A percentile compares a stretch with the other conserved stretches of the same genome.
Conservation (phyloP, 2,888 invertebrate species). For the Ornithoptera priamus region DNA sequence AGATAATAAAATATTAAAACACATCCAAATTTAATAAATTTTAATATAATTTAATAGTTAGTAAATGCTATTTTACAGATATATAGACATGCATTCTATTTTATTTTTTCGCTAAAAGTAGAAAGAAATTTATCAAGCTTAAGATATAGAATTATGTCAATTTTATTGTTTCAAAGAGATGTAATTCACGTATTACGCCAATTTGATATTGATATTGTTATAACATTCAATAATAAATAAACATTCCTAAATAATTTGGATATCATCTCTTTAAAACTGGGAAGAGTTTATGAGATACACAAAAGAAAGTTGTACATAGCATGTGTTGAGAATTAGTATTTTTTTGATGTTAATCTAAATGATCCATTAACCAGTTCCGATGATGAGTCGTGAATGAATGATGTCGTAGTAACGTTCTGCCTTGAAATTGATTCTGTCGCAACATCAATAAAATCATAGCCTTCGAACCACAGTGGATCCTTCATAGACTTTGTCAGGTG, state of each 20-base stretch:
- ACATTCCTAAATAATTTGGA: not conserved
- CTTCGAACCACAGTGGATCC: constrained; percentile 74
- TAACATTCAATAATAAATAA: not conserved
- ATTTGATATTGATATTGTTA: not conserved
- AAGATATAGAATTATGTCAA: not conserved
- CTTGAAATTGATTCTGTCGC: constrained; percentile 66
- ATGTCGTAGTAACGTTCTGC: constrained; percentile 55
- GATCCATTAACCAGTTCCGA: constrained; percentile 75
- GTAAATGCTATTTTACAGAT: constrained; percentile 44
- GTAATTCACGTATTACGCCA: not conserved
- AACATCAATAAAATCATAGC: constrained; percentile 56
- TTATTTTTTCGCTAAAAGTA: not conserved
- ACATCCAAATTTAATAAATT: constrained; percentile 55
- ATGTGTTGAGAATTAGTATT: constrained; percentile 45
- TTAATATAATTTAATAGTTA: constrained; percentile 56
- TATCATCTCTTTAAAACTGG: constrained; percentile 35
- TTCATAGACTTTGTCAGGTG: constrained; percentile 73
- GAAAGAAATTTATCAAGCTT: not conserved
- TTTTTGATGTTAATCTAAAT: constrained; percentile 55
- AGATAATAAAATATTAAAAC: constrained; percentile 56
- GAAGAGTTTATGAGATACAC: constrained; percentile 40
- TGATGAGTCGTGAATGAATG: constrained; percentile 66
- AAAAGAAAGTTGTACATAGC: constrained; percentile 36
- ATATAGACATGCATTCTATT: constrained; percentile 6
- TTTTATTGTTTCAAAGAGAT: constrained; percentile 9